Base-by-base conservation (phyloP, 2,888 invertebrate species). In the Aphidius colemani region DNA sequence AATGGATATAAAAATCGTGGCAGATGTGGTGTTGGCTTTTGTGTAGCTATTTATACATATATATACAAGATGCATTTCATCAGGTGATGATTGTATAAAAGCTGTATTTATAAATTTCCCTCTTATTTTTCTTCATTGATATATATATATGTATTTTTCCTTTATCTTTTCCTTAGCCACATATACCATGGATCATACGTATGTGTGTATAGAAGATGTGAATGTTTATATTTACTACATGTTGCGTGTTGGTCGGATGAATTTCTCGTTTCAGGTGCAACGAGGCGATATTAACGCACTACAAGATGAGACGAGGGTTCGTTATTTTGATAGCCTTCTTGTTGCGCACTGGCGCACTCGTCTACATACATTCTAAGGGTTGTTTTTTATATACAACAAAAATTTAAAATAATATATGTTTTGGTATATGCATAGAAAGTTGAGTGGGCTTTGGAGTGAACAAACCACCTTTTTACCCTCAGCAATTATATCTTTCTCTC, bases 241-340 rank as follows among this genome's bases (percentile, higher is more conserved):
- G 30, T 30, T 30, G 30, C 30, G 5, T 30, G 30, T 30, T 30
- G 41, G 18, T 50, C 48, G 58, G 45, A 39, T 53, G 60, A 39
- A 53, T 40, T 44, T 40, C 49, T 11, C 73, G 73, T 75, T 79
- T 76, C 71, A 71, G 69, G 71, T 71, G 72, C 76, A 78, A 67
- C 75, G 73, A 71, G 67, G 74, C 78, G 77, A 74, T 69, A 74
- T 71, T 78, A 76, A 78, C 74, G 69, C 70, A 72, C 75, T 72
- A 69, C 69, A 69, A 74, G 75, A 76, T 74, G 74, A 74, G 74
- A 11, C 72, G 59, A 53, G 70, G 73, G 71, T 74, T 79, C 77
- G 74, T 79, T 78, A 79, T 78, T 78, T 77, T 75, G 79, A 79
- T 79, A 78, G 77, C 72, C 68, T 71, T 65, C 73, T 59, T 53